Base-by-base conservation (phyloP, 1,140 invertebrate species). In the Macrobrachium nipponense region DNA sequence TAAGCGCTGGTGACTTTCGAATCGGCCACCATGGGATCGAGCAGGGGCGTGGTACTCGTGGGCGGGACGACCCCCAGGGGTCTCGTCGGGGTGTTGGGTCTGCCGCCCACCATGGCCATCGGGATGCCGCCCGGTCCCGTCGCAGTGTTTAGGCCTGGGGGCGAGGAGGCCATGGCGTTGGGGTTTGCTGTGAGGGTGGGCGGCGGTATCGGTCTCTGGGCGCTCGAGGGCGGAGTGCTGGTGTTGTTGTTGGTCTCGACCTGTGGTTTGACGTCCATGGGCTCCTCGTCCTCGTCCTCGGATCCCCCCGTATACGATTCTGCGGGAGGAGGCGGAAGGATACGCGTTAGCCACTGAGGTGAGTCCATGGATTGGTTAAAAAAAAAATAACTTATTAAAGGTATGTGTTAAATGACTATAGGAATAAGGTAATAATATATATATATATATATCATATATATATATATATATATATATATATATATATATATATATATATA, bases 161-260 rank as follows among this genome's bases (percentile, higher is more conserved):
- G 82, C 3, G 77, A 86, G 77, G 62, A 17, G 7, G 58, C 76
- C 11, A 86, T 58, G 61, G 76, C 61, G 43, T 51, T 44, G 51
- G 83, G 59, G 61, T 86, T 86, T 44, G 83, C 44, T 14, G 83
- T 72, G 76, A 86, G 77, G 36, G 77, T 15, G 77, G 83, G 77
- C 62, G 77, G 66, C 6, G 83, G 61, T 10, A 85, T 58, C 15
- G 83, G 59, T 12, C 76, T 68, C 43, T 80, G 83, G 64, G 27
- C 66, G 58, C 43, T 58, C 20, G 58, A 14, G 27, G 83, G 76
- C 18, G 83, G 44, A 0, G 77, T 79, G 76, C 66, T 70, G 23
- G 64, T 79, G 83, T 86, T 86, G 77, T 86, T 86, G 51, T 85
- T 85, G 58, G 83, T 72, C 77, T 86, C 83, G 23, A 86, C 14